Conservation (phyloP, 2,888 invertebrate species). For the Invenusta paracnida region DNA sequence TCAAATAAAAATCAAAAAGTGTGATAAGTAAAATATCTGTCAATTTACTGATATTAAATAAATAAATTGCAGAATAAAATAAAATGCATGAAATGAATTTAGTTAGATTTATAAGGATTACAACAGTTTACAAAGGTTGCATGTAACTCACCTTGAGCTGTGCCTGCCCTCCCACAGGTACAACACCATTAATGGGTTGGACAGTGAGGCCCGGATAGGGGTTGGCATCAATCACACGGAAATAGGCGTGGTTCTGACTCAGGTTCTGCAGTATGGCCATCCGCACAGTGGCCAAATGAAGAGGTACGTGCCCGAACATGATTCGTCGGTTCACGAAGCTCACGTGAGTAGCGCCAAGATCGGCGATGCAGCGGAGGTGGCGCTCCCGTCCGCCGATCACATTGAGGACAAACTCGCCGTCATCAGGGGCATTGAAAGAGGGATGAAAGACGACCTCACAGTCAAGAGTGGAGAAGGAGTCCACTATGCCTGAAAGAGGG, state of each 20-base stretch:
- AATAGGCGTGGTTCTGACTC: slow-evolving; percentile 58
- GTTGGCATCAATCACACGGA: slow-evolving; percentile 58
- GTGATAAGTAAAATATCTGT: too few relatives aligned
- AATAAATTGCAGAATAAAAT: too few relatives aligned
- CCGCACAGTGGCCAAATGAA: slow-evolving; percentile 56
- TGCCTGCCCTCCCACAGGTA: slow-evolving; percentile 58
- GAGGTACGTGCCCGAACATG: slow-evolving; percentile 57
- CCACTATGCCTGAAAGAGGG: slow-evolving; percentile 52
- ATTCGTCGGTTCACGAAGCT: slow-evolving; percentile 58
- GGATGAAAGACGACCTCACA: slow-evolving; percentile 62
- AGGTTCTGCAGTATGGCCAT: slow-evolving; percentile 56
- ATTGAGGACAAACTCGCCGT: slow-evolving; percentile 56
- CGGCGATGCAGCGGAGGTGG: slow-evolving; percentile 55
- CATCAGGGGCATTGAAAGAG: slow-evolving; percentile 58
- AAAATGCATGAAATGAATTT: too few relatives aligned
- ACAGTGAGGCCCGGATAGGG: slow-evolving; percentile 58
- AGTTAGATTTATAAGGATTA: too few relatives aligned
- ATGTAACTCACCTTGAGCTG: slow-evolving; percentile 50
- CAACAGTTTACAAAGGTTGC: too few relatives aligned
- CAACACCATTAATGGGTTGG: slow-evolving; percentile 56
- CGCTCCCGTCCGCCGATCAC: slow-evolving; percentile 53
- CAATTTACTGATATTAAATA: too few relatives aligned
- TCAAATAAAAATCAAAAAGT: too few relatives aligned
- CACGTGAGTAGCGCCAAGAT: slow-evolving; percentile 52
- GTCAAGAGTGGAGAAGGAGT: slow-evolving; percentile 56